A percentile compares a stretch with the other conserved stretches of the same genome.
These are phyloP conservation scores for Cynaeus angustus DNA, from an alignment of 2,888 invertebrate genomes.

Conservation along the genomic window DNA sequence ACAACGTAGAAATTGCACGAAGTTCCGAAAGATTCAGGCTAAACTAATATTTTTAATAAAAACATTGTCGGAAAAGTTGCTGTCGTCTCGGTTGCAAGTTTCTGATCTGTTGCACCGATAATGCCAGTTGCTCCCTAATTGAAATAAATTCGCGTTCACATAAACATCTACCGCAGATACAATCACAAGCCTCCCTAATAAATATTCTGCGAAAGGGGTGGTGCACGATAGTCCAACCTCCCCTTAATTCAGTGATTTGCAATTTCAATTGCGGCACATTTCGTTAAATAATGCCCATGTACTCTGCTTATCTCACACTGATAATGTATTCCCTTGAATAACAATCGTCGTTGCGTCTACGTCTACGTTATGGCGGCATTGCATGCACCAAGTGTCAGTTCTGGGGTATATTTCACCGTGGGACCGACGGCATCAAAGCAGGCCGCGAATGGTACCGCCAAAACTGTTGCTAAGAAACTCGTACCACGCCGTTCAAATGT, in stretches of 20 bases:
- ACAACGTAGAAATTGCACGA: too few relatives aligned
- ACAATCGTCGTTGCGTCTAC: slow-evolving; percentile 51
- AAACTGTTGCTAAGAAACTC: slow-evolving; percentile 64
- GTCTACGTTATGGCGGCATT: slow-evolving; percentile 61
- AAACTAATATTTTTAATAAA: background rate
- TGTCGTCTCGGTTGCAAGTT: background rate
- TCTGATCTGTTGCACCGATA: slow-evolving; percentile 12
- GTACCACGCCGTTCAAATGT: slow-evolving; percentile 66
- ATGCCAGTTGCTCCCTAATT: slow-evolving; percentile 23
- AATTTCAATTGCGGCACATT: slow-evolving; percentile 61
- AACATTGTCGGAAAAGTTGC: background rate
- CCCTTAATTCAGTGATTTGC: slow-evolving; percentile 61
- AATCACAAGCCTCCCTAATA: slow-evolving; percentile 49
- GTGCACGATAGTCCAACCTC: slow-evolving; percentile 32
- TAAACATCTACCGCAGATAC: slow-evolving; percentile 45
- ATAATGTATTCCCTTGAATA: slow-evolving; percentile 57
- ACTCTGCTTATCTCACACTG: slow-evolving; percentile 54
- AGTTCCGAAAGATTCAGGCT: too few relatives aligned
- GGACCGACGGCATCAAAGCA: slow-evolving; percentile 52
- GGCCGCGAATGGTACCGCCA: slow-evolving; percentile 60
- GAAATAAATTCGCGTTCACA: slow-evolving; percentile 44
- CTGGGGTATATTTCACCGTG: slow-evolving; percentile 65
- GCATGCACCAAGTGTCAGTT: slow-evolving; percentile 66
- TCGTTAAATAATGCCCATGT: slow-evolving; percentile 60
- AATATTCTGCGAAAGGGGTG: slow-evolving; percentile 43